Conservation (phyloP, 2,113 vertebrate genomes). For the Sigmodon hispidus region DNA sequence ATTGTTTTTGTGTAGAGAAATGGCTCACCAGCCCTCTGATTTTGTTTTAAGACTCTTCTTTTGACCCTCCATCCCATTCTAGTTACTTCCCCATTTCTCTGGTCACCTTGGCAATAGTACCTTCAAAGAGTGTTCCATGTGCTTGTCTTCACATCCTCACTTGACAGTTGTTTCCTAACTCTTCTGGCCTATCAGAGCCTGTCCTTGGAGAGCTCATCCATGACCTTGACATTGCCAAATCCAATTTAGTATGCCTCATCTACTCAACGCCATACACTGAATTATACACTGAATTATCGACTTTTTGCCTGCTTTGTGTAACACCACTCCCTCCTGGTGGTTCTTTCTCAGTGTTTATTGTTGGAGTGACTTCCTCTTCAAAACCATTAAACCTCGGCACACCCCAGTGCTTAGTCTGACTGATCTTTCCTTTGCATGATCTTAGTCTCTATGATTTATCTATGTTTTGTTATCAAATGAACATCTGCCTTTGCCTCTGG, state of each 20-base stretch:
- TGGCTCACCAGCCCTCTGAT: background rate
- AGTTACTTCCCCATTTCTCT: background rate
- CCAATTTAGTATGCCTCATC: background rate
- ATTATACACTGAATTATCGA: background rate
- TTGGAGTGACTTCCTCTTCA: background rate
- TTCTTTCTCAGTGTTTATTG: background rate
- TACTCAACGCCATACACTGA: background rate
- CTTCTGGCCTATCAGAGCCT: background rate
- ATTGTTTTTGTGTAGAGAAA: background rate
- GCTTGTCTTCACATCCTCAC: background rate
- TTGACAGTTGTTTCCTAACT: background rate
- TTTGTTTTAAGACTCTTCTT: slow-evolving; percentile 18
- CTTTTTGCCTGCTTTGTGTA: background rate
- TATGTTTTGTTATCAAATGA: background rate
- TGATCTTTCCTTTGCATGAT: background rate
- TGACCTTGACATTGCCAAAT: background rate
- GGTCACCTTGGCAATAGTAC: background rate
- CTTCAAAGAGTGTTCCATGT: background rate
- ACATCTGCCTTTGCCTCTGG: background rate
- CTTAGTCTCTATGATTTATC: background rate
- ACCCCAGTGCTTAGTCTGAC: background rate
- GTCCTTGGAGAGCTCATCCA: background rate
- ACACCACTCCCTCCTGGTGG: background rate
- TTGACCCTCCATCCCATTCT: background rate
- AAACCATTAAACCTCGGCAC: background rate